These are phyloP conservation scores for Drosophila lutescens DNA, from an alignment of 2,888 invertebrate genomes.

Conservation along the genomic window DNA sequence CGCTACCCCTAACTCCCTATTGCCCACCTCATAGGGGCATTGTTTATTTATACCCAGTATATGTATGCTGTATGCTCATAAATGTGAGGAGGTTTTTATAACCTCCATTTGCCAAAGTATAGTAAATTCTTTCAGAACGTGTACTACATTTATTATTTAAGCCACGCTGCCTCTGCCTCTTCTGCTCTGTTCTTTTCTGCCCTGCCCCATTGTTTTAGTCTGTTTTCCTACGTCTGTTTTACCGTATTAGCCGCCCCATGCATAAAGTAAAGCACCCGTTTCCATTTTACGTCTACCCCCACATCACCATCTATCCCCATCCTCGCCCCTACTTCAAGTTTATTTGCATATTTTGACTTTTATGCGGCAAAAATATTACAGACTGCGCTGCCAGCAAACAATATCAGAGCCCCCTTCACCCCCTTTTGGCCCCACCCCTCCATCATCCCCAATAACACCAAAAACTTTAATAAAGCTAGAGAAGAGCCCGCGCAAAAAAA, in stretches of 20 bases:
- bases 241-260: constrained; percentile 55
- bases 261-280: constrained; percentile 30
- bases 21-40: constrained; percentile 62
- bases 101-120: constrained; percentile 76
- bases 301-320: neutral
- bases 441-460: constrained; percentile 11
- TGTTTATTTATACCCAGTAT: constrained; percentile 70
- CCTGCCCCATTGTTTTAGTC: constrained; percentile 32
- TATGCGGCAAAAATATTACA: constrained; percentile 76
- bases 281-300: constrained; percentile 9
- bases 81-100: constrained; percentile 65
- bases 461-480: constrained; percentile 66
- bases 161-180: constrained; percentile 57
- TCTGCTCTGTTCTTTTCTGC: neutral
- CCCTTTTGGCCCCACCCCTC: neutral
- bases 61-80: constrained; percentile 65
- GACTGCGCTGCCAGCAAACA: constrained; percentile 74
- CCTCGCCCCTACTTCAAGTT: constrained; percentile 47
- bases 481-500: constrained; percentile 3
- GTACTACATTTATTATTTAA: constrained; percentile 76
- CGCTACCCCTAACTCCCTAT: constrained; percentile 40
- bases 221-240: constrained; percentile 43
- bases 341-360: constrained; percentile 76
- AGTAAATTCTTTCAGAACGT: constrained; percentile 77
- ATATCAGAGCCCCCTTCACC: constrained; percentile 18